Percentiles rank a stretch among this genome's conserved stretches.
These are phyloP conservation scores for Phalangium opilio DNA, from an alignment of 2,888 invertebrate species.

Conservation along the genomic window DNA sequence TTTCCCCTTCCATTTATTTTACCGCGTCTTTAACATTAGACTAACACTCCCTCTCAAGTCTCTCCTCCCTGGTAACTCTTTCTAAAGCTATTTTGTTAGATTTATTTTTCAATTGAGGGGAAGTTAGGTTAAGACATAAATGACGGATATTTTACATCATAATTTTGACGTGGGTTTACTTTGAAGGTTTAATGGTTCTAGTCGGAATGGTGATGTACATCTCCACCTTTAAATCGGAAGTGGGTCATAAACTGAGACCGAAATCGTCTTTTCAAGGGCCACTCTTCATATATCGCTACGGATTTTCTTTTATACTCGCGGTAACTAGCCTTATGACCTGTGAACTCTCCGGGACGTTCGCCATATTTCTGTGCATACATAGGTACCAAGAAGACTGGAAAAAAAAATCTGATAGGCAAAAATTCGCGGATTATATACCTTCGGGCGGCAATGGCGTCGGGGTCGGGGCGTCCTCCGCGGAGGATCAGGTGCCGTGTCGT, in stretches of 20 bases:
- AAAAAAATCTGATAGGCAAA: constrained; percentile 12
- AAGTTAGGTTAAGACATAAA: too few species aligned
- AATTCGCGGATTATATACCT: constrained; percentile 6
- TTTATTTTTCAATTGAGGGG: too few species aligned
- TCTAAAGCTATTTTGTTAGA: too few species aligned
- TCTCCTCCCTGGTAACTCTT: too few species aligned
- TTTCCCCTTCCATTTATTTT: too few species aligned
- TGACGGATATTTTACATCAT: too few species aligned
- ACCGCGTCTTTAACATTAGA: too few species aligned
- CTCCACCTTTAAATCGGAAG: constrained; percentile 77
- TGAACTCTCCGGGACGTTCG: constrained; percentile 69
- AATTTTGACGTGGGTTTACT: too few species aligned
- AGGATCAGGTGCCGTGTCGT: constrained; percentile 16
- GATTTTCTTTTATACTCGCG: constrained; percentile 72
- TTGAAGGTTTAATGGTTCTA: constrained; percentile 78
- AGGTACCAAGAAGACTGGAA: constrained; percentile 37
- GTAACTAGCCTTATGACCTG: constrained; percentile 68
- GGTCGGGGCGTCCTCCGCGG: background rate
- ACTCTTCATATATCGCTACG: constrained; percentile 40
- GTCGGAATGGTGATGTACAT: constrained; percentile 84
- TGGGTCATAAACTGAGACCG: constrained; percentile 68
- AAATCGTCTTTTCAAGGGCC: constrained; percentile 49
- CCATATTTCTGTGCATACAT: constrained; percentile 71
- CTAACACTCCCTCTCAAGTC: too few species aligned
- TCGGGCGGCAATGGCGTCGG: background rate